Percentiles rank a stretch among this genome's conserved stretches.
Conservation (phyloP, 1,140 invertebrate species). For the Hyposmocoma kahamanoa region DNA sequence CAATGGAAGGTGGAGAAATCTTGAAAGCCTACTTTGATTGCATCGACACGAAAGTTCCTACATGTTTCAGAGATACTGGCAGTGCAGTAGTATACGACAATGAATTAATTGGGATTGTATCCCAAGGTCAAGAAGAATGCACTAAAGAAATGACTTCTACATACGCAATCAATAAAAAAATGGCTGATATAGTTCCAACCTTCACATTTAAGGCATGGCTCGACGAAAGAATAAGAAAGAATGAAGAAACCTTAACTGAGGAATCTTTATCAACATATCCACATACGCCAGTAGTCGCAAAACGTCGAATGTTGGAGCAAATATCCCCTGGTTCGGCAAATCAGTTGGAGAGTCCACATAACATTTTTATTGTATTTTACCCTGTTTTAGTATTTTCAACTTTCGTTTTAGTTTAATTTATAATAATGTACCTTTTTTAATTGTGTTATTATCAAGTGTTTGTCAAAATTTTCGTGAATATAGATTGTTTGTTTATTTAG, state of each 20-base stretch:
- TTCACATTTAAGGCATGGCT: slow-evolving; percentile 53
- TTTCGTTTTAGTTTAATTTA: no score
- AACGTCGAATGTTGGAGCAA: no score
- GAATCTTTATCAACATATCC: no score
- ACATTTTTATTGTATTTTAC: no score
- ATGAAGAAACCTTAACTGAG: neutral
- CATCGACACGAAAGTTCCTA: slow-evolving; percentile 48
- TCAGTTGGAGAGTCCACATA: no score
- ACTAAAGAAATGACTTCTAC: slow-evolving; percentile 42
- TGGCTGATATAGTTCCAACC: slow-evolving; percentile 40
- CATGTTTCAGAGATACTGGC: slow-evolving; percentile 57
- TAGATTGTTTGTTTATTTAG: no score
- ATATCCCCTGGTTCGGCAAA: no score
- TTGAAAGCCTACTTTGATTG: slow-evolving; percentile 45
- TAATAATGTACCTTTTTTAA: no score
- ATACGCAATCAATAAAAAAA: slow-evolving; percentile 47
- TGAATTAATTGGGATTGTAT: slow-evolving; percentile 47
- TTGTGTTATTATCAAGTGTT: no score
- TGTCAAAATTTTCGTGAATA: no score
- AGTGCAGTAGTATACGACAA: slow-evolving; percentile 48
- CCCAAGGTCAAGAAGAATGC: slow-evolving; percentile 41
- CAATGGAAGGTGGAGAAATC: slow-evolving; percentile 19
- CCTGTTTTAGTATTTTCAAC: no score
- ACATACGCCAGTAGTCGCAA: no score
- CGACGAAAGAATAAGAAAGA: slow-evolving; percentile 23